These are phyloP conservation scores for Scaptodrosophila latifasciaeformis DNA, from an alignment of 2,888 invertebrate genomes.

Conservation along the genomic window DNA sequence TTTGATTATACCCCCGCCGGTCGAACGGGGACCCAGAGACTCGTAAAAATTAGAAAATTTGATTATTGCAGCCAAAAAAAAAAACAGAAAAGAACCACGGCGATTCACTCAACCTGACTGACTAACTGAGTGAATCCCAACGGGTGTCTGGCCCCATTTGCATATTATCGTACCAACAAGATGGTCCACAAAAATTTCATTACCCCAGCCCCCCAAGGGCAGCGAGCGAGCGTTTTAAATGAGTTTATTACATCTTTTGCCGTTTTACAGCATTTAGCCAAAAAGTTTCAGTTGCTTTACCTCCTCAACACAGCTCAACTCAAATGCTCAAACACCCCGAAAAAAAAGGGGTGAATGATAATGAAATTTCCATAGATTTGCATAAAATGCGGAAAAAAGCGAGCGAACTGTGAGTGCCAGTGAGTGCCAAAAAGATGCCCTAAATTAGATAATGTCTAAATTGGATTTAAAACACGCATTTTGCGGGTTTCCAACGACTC, in stretches of 20 bases:
- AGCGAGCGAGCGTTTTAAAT: conserved; percentile 49
- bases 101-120: conserved; percentile 40
- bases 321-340: background rate
- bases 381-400: conserved; percentile 36
- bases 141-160: conserved; percentile 45
- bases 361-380: conserved; percentile 69
- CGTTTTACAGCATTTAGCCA: conserved; percentile 58
- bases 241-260: conserved; percentile 69
- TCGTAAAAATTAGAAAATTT: conserved; percentile 72
- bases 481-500: conserved; percentile 64
- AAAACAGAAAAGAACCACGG: too few species aligned
- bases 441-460: conserved; percentile 74
- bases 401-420: conserved; percentile 21
- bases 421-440: conserved; percentile 57
- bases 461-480: conserved; percentile 73
- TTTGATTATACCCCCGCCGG: conserved; percentile 48
- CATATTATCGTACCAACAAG: conserved; percentile 55
- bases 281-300: conserved; percentile 44
- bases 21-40: conserved; percentile 45
- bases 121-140: too few species aligned
- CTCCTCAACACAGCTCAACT: conserved; percentile 56
- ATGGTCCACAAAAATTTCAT: conserved; percentile 63
- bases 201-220: conserved; percentile 49
- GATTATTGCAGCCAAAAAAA: conserved; percentile 44
- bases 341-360: conserved; percentile 54